A percentile compares a stretch with the other conserved stretches of the same genome.
Conservation (phyloP, 2,888 invertebrate species). For the Atrina japonica region DNA sequence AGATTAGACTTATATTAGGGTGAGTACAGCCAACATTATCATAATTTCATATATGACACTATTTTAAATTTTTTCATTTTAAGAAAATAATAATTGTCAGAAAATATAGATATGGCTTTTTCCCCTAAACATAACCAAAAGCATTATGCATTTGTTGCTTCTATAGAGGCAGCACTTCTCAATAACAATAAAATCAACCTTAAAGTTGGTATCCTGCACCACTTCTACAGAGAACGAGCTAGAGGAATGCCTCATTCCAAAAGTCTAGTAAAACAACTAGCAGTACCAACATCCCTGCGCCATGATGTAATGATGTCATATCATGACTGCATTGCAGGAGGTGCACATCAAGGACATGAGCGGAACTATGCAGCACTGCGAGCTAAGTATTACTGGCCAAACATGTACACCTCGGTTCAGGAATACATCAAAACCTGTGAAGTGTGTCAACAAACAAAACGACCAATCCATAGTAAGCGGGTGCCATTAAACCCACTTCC, state of each 20-base stretch:
- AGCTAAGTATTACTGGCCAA: constrained; percentile 14
- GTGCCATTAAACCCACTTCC: constrained; percentile 5
- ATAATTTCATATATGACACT: too few relatives aligned
- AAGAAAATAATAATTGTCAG: too few relatives aligned
- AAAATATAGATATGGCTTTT: too few relatives aligned
- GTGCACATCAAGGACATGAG: constrained; percentile 1
- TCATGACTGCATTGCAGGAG: constrained; percentile 12
- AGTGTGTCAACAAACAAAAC: constrained; percentile 5
- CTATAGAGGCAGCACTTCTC: too few relatives aligned
- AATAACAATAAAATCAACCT: too few relatives aligned
- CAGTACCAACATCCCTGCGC: background rate
- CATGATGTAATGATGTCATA: background rate
- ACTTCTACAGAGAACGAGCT: constrained; percentile 4
- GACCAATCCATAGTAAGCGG: background rate
- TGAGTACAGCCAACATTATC: too few relatives aligned
- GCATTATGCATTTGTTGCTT: too few relatives aligned
- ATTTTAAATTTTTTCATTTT: too few relatives aligned
- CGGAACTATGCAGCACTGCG: constrained; percentile 1
- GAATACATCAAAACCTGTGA: constrained; percentile 12
- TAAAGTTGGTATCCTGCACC: background rate
- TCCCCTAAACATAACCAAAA: too few relatives aligned
- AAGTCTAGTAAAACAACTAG: background rate
- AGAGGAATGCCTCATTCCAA: background rate
- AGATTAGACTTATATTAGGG: too few relatives aligned
- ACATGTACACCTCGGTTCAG: constrained; percentile 1